Conservation (phyloP, 2,888 invertebrate species). For the Chalcis sispes region DNA sequence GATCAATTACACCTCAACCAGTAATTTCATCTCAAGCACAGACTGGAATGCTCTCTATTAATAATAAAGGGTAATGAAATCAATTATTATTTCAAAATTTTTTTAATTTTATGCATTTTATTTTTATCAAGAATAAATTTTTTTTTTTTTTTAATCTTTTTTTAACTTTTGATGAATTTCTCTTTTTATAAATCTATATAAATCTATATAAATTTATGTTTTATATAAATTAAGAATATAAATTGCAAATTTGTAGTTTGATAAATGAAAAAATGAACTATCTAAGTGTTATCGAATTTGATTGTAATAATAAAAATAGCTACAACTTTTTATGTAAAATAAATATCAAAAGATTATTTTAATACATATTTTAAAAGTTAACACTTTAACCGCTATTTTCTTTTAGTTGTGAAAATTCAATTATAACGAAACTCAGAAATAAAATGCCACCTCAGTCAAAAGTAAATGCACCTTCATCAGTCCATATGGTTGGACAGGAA, state of each 20-base stretch:
- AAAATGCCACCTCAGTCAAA: slow-evolving; percentile 55
- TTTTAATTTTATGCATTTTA: neutral
- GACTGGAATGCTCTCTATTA: slow-evolving; percentile 47
- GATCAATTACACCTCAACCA: slow-evolving; percentile 84
- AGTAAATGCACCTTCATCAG: slow-evolving; percentile 40
- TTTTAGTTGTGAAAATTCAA: slow-evolving; percentile 55
- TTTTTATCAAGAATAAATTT: slow-evolving; percentile 6
- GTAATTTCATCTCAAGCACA: slow-evolving; percentile 42
- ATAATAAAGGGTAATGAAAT: slow-evolving; percentile 56
- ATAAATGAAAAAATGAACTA: neutral
- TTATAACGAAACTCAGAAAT: slow-evolving; percentile 57
- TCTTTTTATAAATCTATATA: no score
- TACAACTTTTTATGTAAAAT: slow-evolving; percentile 3
- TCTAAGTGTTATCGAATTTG: no score
- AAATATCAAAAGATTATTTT: no score
- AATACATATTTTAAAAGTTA: no score
- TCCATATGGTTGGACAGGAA: slow-evolving; percentile 35
- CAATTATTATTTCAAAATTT: slow-evolving; percentile 4
- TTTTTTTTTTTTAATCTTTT: no score
- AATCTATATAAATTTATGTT: neutral
- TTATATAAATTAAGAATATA: neutral
- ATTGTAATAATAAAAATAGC: no score
- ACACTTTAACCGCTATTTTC: no score
- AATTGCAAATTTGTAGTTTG: neutral
- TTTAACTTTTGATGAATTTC: no score